Base-by-base conservation (phyloP, 2,113 vertebrate species). In the Dicaeum eximium region DNA sequence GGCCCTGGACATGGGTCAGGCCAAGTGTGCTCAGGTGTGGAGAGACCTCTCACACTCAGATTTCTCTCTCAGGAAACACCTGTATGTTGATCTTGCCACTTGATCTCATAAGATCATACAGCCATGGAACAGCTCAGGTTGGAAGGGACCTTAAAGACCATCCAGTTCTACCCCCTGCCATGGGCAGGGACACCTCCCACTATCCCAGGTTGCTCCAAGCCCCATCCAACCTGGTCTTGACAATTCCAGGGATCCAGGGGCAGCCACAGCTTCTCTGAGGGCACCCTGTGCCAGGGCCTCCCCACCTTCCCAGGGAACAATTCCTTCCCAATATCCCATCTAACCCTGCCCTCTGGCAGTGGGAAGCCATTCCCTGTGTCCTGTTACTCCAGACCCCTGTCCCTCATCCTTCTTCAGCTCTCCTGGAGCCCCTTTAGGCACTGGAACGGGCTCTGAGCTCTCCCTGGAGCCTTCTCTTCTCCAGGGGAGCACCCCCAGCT, bases 171-270 rank as follows among this genome's bases (percentile, higher is more conserved):
- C 4, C 7, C 17, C 14, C 40, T 62, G 65, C 40, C 40, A 48
- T 22, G 3, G 3, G 24, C 56, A 71, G 48, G 35, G 65, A 47
- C 40, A 35, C 20, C 11, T 79, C 16, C 35, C 57, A 37, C 35
- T 27, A 2, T 27, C 24, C 57, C 57, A 40, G 5, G n/a, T 0
- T 30, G 30, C 30, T 62, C 38, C 65, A 25, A 47, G 28, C 28
- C 7, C n/a, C 0, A 0, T 17, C 30, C 57, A 80, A 0, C 57
- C n/a, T 42, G 57, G 20, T 7, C 31, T 35, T 18, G 65, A 2
- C 48, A 40, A 15, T 35, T 0, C n/a, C 48, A 56, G 38, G 30
- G 40, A 48, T 56, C 20, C 31, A 42, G 56, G 24, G 48, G 24
- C 56, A 79, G 30, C n/a, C 65, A 17, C 65, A 79, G 56, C 73